Evolutionary conservation across 2,797 vertebrate species (phyloP).

Genomic region (Diceros bicornis): DNA sequence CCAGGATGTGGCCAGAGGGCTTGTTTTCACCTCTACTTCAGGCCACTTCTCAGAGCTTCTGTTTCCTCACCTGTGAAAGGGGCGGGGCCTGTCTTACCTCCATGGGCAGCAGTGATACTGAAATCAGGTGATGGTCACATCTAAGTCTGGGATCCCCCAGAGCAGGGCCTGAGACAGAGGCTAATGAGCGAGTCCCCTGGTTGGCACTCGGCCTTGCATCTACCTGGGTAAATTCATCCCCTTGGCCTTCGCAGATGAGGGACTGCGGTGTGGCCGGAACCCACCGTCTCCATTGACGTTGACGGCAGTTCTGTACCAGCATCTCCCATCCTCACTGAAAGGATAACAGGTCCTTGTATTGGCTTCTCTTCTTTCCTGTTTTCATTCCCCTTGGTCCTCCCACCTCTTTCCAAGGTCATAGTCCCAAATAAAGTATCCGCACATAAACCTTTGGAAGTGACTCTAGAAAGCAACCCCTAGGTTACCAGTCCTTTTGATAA

Average conservation of each 20-base stretch:
- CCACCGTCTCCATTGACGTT: not conserved
- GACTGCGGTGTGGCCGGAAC: not conserved
- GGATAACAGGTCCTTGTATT: not conserved
- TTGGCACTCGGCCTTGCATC: too few relatives aligned
- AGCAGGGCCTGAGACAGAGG: not conserved
- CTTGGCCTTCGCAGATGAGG: not conserved
- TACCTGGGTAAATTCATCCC: too few relatives aligned
- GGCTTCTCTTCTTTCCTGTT: not conserved
- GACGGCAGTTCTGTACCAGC: accelerated
- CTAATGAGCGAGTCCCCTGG: too few relatives aligned
- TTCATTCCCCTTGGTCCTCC: not conserved
- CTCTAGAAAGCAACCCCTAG: not conserved
- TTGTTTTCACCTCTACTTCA: not conserved
- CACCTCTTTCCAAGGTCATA: not conserved
- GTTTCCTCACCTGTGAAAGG: not conserved
- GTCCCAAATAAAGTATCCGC: not conserved
- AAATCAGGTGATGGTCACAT: not conserved
- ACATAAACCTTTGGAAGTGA: not conserved
- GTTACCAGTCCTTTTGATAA: not conserved
- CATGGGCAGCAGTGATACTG: not conserved
- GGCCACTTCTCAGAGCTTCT: not conserved
- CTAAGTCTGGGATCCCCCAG: not conserved
- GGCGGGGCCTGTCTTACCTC: not conserved
- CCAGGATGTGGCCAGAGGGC: accelerated
- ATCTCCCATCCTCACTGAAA: not conserved